phyloP scores from a whole-genome alignment of 2,888 invertebrate species.

The Drosophila hawaiiensis region DNA sequence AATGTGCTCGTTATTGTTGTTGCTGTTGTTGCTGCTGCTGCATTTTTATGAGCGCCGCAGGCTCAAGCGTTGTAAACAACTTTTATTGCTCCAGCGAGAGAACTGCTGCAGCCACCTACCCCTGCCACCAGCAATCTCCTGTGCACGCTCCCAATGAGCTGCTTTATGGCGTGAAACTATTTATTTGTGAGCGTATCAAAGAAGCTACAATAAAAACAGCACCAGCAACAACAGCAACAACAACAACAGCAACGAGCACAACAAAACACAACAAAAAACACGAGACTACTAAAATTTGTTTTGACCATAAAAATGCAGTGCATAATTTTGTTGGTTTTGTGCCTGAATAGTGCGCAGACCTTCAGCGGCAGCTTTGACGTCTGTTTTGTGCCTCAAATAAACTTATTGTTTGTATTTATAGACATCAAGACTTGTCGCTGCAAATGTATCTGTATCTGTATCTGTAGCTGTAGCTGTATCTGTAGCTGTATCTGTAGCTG shows the following conservation, averaged over 20 bases:
- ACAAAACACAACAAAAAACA: constrained; percentile 15
- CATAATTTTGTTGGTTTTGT: constrained; percentile 54
- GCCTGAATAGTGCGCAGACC: constrained; percentile 62
- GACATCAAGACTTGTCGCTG: constrained; percentile 43
- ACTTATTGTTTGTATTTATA: constrained; percentile 68
- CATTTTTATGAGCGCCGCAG: constrained; percentile 74
- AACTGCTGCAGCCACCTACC: background rate
- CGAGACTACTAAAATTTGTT: constrained; percentile 38
- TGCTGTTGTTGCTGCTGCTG: constrained; percentile 33
- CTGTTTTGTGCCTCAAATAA: constrained; percentile 67
- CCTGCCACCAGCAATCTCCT: background rate
- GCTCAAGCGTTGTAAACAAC: constrained; percentile 76
- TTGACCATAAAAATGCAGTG: constrained; percentile 67
- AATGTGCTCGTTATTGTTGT: constrained; percentile 42
- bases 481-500: constrained; percentile 2
- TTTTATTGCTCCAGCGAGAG: constrained; percentile 60
- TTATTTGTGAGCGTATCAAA: constrained; percentile 79
- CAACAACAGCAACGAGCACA: constrained; percentile 27
- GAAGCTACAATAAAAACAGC: constrained; percentile 59
- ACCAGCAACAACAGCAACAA: constrained; percentile 20
- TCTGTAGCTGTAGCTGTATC: constrained; percentile 9
- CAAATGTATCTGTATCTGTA: constrained; percentile 8
- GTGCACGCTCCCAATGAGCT: constrained; percentile 10
- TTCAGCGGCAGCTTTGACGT: constrained; percentile 55
- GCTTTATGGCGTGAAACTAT: constrained; percentile 77